Percentiles rank a stretch among this genome's conserved stretches.
These are phyloP conservation scores for Xenus cinereus DNA, from an alignment of 2,113 vertebrate genomes.

Conservation along the genomic window DNA sequence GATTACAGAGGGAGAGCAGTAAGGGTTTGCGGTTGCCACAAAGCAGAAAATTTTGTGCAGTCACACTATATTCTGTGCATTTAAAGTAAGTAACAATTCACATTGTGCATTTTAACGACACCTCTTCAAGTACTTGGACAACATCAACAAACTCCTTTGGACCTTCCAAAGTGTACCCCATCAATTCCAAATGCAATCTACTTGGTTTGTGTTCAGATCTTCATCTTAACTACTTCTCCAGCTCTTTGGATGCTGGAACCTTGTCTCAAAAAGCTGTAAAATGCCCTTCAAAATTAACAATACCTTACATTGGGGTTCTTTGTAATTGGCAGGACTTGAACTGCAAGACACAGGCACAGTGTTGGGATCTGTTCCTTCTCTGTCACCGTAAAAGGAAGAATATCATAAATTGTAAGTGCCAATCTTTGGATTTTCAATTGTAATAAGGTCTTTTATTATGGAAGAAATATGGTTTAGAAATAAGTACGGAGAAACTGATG, in stretches of 20 bases:
- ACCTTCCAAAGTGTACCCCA: neutral
- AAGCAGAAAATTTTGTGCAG: neutral
- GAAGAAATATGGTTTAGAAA: neutral
- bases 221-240: neutral
- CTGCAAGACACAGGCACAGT: neutral
- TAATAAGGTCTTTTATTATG: neutral
- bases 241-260: accelerated
- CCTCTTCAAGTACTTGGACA: neutral
- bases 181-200: neutral
- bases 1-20: neutral
- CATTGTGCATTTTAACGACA: neutral
- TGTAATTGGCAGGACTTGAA: neutral
- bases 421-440: neutral
- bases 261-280: neutral
- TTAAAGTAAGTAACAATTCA: neutral
- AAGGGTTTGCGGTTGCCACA: neutral
- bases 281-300: neutral
- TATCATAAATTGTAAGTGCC: neutral
- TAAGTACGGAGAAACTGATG: neutral
- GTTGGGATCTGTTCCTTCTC: neutral
- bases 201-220: neutral
- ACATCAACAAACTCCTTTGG: neutral
- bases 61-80: neutral
- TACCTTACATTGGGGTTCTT: neutral
- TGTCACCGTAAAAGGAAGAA: neutral